Percentiles rank a stretch among this genome's conserved stretches.
These are phyloP conservation scores for honey bee (Apis mellifera) DNA, from an alignment of 1,140 invertebrate genomes.

Conservation along the genomic window Amel_HAv3.1 CM009945.2:2835001-2835500, in stretches of 20 bases:
- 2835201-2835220: constrained; percentile 65
- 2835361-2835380: constrained; percentile 58
- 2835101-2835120: constrained; percentile 63
- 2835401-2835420: constrained; percentile 55
- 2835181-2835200: constrained; percentile 78
- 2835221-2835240: constrained; percentile 68
- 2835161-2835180: constrained; percentile 74
- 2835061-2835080: constrained; percentile 54
- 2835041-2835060: constrained; percentile 47
- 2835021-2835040: constrained; percentile 14
- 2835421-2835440: constrained; percentile 59
- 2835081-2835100: constrained; percentile 17
- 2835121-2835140: constrained; percentile 64
- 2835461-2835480: constrained; percentile 59
- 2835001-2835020: constrained; percentile 45
- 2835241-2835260: constrained; percentile 70
- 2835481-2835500: constrained; percentile 52
- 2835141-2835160: constrained; percentile 76
- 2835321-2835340: constrained; percentile 55
- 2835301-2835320: constrained; percentile 58
- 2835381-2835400: constrained; percentile 58
- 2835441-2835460: constrained; percentile 26
- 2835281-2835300: constrained; percentile 65
- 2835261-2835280: constrained; percentile 57
- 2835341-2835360: constrained; percentile 49